Evolutionary conservation across 2,888 invertebrate genomes (phyloP), one percentile per base, ranked within the genome.

Genomic region (Archips crataeganus): DNA sequence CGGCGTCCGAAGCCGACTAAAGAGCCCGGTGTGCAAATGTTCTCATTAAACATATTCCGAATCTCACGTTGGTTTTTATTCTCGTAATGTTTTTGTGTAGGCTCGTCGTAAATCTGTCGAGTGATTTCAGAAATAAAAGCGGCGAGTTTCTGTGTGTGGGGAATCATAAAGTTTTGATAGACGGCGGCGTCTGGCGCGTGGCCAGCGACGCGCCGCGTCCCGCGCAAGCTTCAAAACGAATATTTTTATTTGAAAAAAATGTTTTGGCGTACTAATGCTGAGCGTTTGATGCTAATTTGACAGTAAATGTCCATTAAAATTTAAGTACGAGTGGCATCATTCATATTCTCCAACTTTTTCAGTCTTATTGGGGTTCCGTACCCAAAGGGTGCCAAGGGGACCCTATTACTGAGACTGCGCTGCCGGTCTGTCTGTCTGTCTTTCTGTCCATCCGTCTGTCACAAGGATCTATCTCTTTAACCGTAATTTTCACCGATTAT

Each of bases 41-140:
- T 10, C 49, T 32, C 63, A 73, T 59, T 73, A 73, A 73, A 69
- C 42, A 15, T n/a, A 59, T 64, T 61, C 15, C 49, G 32, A 62
- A 72, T 54, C 47, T 47, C 42, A 64, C 10, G 15, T 54, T 54
- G 69, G 8, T 51, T 73, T 73, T 69, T 23, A 73, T 68, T 69
- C 51, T 69, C 47, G 59, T 66, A 71, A 71, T 73, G 62, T 72
- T 63, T 63, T 42, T 60, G 63, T 64, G 64, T 64, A 73, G 73
- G 39, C 77, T 74, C 61, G 75, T 76, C 78, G 78, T 75, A 71
- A 79, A 80, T 70, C 76, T 77, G 78, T 78, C 78, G 76, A 79
- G 80, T 78, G 76, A 79, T 78, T 74, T 75, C 75, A 63, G 80
- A 81, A 84, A 83, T 83, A 81, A 80, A 78, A 74, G 72, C 69